Evolutionary conservation across 2,797 vertebrate genomes (phyloP), one percentile per base, ranked within the genome.

Genomic region (Protosalanx chinensis): DNA sequence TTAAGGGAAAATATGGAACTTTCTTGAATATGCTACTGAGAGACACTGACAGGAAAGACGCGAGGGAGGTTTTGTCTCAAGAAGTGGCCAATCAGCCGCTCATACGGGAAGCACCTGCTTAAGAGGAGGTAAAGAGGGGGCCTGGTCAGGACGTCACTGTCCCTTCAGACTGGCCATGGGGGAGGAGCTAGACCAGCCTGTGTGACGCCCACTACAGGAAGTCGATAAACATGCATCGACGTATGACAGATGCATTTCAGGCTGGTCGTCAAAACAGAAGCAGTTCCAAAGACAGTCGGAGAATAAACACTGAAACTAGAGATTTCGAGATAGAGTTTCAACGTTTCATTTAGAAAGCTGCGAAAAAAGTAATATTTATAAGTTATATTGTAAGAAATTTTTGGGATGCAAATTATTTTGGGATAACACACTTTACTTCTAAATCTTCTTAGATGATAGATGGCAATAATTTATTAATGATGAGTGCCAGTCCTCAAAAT

Each of bases 121-220:
- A 8, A 10, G 41, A 58, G 75, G 53, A 72, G 64, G 75, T 56
- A 64, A 72, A 56, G 77, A 67, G 57, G 68, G 56, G 56, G 74
- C 70, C 70, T 70, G 60, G 41, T 63, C 41, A 72, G 73, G 85
- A 85, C 61, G 77, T 70, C 15, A 60, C 18, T 27, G 16, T 67
- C 35, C 53, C 51, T 27, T 51, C 35, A 49, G 53, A 58, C 57
- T 62, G 27, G 63, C 71, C 66, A 53, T 29, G 58, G 64, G 72
- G 75, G 76, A 78, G 64, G 68, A 67, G 67, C 76, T 23, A 29
- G 58, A 12, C 58, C 23, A 8, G 4, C 58, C 58, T 27, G 58
- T 23, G 18, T 32, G 30, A 18, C 8, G 33, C 30, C 32, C 32
- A 8, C 18, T 37, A 41, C 33, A 64, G 33, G 33, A 56, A 56